These are phyloP conservation scores for Drosophila pruinosa DNA, from an alignment of 1,140 invertebrate species.

Conservation along the genomic window DNA sequence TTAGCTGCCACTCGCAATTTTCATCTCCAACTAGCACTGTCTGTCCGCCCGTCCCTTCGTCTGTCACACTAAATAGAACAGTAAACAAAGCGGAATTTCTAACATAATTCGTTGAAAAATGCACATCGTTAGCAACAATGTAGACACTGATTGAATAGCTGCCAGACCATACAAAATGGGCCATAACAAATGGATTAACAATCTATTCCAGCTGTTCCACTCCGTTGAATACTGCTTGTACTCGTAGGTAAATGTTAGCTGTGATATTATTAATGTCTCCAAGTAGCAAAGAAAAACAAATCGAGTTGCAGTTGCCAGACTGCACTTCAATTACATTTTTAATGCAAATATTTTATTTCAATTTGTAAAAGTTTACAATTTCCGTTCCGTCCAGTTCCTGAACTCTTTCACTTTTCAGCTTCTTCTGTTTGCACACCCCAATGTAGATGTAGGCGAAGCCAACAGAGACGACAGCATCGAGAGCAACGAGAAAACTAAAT, in stretches of 20 bases:
- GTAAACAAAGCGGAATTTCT: conserved; percentile 27
- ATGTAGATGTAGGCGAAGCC: no score
- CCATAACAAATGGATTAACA: conserved; percentile 10
- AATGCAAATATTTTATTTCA: conserved; percentile 61
- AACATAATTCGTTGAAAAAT: conserved; percentile 21
- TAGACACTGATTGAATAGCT: conserved; percentile 23
- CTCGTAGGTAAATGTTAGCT: background rate
- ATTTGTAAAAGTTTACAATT: conserved; percentile 59
- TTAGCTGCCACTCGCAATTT: conserved; percentile 1
- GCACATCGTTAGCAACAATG: conserved; percentile 36
- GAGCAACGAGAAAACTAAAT: conserved; percentile 27
- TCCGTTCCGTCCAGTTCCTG: conserved; percentile 42
- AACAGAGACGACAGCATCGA: background rate
- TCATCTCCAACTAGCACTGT: background rate
- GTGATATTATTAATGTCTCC: background rate
- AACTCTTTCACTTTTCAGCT: conserved; percentile 44
- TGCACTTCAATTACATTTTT: conserved; percentile 57
- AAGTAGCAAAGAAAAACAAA: background rate
- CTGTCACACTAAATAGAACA: conserved; percentile 21
- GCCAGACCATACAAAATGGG: background rate
- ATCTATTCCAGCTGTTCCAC: background rate
- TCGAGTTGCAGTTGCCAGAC: background rate
- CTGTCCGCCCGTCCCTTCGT: background rate
- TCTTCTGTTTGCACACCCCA: conserved; percentile 34
- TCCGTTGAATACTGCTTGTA: background rate